Conservation (phyloP, 37 sponge, comb jelly and placozoan species). For the Ianthella basta region DNA sequence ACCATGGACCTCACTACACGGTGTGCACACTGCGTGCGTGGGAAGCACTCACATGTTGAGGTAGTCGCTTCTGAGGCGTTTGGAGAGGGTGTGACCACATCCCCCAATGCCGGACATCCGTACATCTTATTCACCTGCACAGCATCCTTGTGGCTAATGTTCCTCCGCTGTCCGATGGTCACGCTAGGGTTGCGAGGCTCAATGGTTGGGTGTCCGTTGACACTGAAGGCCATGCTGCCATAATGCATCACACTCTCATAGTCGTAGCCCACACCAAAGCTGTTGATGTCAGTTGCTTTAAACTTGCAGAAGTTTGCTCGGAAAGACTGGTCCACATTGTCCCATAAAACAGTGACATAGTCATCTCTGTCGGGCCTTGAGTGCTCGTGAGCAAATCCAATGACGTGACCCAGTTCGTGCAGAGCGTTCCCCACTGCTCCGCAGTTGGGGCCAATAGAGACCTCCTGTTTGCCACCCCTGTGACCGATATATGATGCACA, state of each 20-base stretch:
- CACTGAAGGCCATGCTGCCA: background rate
- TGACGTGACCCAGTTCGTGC: slow-evolving; percentile 75
- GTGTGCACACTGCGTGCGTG: no score
- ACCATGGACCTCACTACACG: no score
- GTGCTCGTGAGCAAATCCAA: slow-evolving; percentile 81
- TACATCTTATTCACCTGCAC: slow-evolving; percentile 38
- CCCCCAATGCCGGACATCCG: background rate
- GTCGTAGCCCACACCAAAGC: slow-evolving; percentile 47
- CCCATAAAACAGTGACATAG: slow-evolving; percentile 43
- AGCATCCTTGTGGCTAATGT: slow-evolving; percentile 44
- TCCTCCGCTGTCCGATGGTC: slow-evolving; percentile 42
- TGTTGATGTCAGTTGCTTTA: background rate
- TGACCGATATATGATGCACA: slow-evolving; percentile 18
- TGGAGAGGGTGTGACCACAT: background rate
- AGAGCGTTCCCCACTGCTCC: slow-evolving; percentile 38
- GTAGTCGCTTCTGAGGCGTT: background rate
- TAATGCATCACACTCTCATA: slow-evolving; percentile 80
- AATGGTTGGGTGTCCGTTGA: slow-evolving; percentile 26
- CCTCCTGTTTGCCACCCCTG: background rate
- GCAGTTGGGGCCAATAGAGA: slow-evolving; percentile 19
- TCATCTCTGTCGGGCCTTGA: slow-evolving; percentile 61
- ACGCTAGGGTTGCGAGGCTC: background rate
- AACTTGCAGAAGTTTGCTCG: slow-evolving; percentile 15
- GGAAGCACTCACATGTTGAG: background rate
- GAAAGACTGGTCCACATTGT: slow-evolving; percentile 10